Evolutionary conservation across 92 coral and sea anemone species (phyloP).

Genomic region (Epizoanthus stellaris): DNA sequence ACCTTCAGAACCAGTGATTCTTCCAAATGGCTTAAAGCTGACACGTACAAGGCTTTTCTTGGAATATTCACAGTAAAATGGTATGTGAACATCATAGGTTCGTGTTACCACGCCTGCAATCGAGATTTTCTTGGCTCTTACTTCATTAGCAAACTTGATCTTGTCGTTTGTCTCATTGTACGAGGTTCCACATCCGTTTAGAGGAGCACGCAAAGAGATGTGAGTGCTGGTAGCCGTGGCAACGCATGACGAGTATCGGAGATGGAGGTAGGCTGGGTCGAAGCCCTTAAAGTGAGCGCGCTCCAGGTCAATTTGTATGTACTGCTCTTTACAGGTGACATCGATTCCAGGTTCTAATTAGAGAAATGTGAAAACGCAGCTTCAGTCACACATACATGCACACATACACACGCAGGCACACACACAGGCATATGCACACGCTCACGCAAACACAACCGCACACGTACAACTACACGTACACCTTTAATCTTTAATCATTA

Average conservation of each 20-base stretch:
- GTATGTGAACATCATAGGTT: conserved; percentile 21
- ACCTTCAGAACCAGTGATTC: conserved; percentile 52
- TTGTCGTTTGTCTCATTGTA: conserved; percentile 42
- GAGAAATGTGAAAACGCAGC: not conserved
- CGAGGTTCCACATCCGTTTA: conserved; percentile 59
- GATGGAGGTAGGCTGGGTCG: conserved; percentile 42
- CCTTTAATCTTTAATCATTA: too few species aligned
- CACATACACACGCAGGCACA: too few species aligned
- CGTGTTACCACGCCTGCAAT: conserved; percentile 41
- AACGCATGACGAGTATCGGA: conserved; percentile 34
- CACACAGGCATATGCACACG: too few species aligned
- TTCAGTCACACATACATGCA: not conserved
- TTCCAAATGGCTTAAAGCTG: conserved; percentile 43
- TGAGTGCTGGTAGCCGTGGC: conserved; percentile 24
- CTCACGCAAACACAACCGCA: too few species aligned
- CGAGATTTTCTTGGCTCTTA: conserved; percentile 18
- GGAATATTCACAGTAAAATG: conserved; percentile 50
- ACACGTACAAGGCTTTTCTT: conserved; percentile 43
- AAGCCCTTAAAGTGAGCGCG: conserved; percentile 41
- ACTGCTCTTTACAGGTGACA: conserved; percentile 53
- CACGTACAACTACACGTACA: too few species aligned
- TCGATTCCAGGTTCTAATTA: conserved; percentile 35
- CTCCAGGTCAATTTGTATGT: conserved; percentile 51
- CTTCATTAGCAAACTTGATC: conserved; percentile 44
- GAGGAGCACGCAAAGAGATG: conserved; percentile 48